These are phyloP conservation scores for Oncopodura yosiiana DNA, from an alignment of 1,140 invertebrate genomes.

Conservation along the genomic window DNA sequence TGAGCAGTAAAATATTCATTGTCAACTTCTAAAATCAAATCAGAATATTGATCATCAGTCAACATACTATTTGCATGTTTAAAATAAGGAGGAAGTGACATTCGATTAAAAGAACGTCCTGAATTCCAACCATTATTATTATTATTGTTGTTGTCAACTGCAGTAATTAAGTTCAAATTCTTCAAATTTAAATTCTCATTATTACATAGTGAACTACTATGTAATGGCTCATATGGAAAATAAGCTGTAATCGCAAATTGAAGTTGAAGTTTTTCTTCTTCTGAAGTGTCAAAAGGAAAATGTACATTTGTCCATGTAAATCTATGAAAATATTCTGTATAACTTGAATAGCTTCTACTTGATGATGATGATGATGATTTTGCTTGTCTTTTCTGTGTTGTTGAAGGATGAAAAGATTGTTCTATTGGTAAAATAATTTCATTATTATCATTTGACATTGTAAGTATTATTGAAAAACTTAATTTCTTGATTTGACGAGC, in stretches of 20 bases:
- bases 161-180: not conserved
- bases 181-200: not conserved
- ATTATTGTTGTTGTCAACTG: too few relatives aligned
- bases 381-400: slow-evolving; percentile 16
- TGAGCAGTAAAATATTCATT: slow-evolving; percentile 15
- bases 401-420: slow-evolving; percentile 8
- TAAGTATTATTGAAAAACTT: slow-evolving; percentile 9
- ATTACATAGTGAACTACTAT: too few relatives aligned
- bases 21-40: slow-evolving; percentile 11
- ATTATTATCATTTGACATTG: slow-evolving; percentile 9
- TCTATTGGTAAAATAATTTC: slow-evolving; percentile 18
- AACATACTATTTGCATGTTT: slow-evolving; percentile 23
- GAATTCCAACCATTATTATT: too few relatives aligned
- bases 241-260: slow-evolving; percentile 21
- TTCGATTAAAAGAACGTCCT: not conserved
- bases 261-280: slow-evolving; percentile 9
- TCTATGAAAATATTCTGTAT: slow-evolving; percentile 12
- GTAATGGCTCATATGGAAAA: slow-evolving; percentile 20
- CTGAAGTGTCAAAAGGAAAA: not conserved
- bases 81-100: slow-evolving; percentile 16
- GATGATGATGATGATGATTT: not conserved
- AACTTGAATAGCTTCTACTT: not conserved
- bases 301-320: slow-evolving; percentile 19
- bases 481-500: slow-evolving; percentile 10
- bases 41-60: slow-evolving; percentile 16